A percentile compares a stretch with the other conserved stretches of the same genome.
Evolutionary conservation across 2,888 invertebrate genomes (phyloP).

Genomic region (Seira sanloemensis): DNA sequence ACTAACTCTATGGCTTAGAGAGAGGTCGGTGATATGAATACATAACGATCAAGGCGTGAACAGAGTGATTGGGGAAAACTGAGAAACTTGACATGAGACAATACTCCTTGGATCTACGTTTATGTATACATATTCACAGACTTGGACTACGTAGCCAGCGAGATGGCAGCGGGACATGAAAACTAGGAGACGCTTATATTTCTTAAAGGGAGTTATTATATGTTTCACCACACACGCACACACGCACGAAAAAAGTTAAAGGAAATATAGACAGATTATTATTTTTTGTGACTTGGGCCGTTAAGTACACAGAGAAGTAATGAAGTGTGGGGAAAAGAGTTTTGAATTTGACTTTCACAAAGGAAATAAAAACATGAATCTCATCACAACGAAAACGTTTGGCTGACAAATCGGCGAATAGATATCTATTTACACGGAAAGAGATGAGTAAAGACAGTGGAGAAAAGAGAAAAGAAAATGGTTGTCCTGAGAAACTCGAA

Average conservation of each 20-base stretch:
- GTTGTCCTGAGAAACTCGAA: slow-evolving; percentile 19
- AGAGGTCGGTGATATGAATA: slow-evolving; percentile 10
- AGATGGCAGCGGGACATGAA: slow-evolving; percentile 5
- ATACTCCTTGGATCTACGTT: background rate
- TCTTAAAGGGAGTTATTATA: slow-evolving; percentile 1
- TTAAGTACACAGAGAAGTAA: background rate
- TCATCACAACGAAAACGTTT: background rate
- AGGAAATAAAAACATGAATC: background rate
- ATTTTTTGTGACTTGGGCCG: background rate
- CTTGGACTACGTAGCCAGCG: background rate
- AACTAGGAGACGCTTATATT: background rate
- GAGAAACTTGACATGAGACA: background rate
- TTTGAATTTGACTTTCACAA: background rate
- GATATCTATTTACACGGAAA: background rate
- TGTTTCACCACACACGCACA: slow-evolving; percentile 8
- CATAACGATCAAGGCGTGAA: background rate
- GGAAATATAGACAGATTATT: background rate
- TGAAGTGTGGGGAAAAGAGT: too few species aligned
- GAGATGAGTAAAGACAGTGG: background rate
- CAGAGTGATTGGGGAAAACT: background rate
- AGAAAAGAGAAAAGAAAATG: background rate
- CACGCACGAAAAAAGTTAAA: background rate
- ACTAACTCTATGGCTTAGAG: background rate
- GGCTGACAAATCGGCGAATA: background rate
- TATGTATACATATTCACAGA: background rate